phyloP scores from a whole-genome alignment of 2,113 vertebrate genomes.

The Xenus cinereus region DNA sequence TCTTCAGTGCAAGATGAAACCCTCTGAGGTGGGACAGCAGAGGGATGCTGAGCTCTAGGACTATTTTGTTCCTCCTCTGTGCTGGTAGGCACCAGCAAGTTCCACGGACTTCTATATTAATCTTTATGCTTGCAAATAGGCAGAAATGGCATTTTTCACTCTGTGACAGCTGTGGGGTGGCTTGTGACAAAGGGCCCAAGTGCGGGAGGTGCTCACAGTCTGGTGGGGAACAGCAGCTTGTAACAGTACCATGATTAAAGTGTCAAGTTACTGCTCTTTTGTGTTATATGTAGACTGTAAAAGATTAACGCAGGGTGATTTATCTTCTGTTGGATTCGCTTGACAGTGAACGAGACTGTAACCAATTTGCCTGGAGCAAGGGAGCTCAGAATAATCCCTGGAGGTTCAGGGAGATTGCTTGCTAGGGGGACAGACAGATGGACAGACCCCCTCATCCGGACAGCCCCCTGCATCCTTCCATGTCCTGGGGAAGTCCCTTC shows the following conservation, averaged over 20 bases:
- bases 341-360: conserved; percentile 3
- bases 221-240: conserved; percentile 17
- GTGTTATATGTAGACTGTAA: background rate
- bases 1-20: background rate
- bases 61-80: background rate
- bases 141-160: conserved; percentile 8
- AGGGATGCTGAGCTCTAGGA: background rate
- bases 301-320: conserved; percentile 33
- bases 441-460: background rate
- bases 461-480: background rate
- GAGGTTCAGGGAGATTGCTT: background rate
- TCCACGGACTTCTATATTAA: background rate
- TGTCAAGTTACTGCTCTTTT: conserved; percentile 29
- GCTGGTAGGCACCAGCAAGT: background rate
- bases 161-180: background rate
- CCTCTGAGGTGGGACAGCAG: too few species aligned
- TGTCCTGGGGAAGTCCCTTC: background rate
- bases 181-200: background rate
- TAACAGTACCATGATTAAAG: conserved; percentile 20
- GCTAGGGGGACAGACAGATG: background rate
- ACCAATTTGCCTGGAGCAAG: conserved; percentile 9
- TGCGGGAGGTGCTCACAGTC: background rate
- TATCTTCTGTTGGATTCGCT: background rate
- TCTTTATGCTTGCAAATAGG: conserved; percentile 2
- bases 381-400: background rate